Base-by-base conservation (phyloP, 2,113 vertebrate genomes). In the Phasianus colchicus region DNA sequence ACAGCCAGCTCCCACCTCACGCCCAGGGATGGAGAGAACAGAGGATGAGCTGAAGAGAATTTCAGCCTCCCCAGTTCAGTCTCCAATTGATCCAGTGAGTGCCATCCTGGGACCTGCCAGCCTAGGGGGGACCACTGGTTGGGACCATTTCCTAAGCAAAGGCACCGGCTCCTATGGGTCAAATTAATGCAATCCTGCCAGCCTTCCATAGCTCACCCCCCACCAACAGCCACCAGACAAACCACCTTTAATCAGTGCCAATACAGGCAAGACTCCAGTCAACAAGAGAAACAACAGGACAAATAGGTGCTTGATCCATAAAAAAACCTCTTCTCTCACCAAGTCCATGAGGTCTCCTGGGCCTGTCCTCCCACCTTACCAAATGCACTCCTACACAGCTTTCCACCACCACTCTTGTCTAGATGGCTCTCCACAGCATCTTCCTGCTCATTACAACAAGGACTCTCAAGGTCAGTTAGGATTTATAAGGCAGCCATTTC, bases 401-500 rank as follows among this genome's bases (percentile, higher is more conserved):
- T 70, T 58, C 91, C 75, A 81, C 54, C 80, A 29, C 81, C 19
- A 47, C 87, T 84, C 88, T 86, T 13, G 2, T 79, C 82, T 74
- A 79, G 63, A 82, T 36, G 69, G 78, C 24, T 90, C 88, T 92
- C 84, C 75, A 86, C 57, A 94, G 61, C 47, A 2, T 54, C 79
- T 47, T 93, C 77, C 86, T 86, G 73, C 94, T 91, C 94, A 84
- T 91, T 94, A 94, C 78, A 92, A 70, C 48, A 85, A 88, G 70
- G 88, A 95, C 74, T 95, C 60, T 75, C 92, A 96, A 96, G 95
- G 97, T 97, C 94, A 97, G 91, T 94, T 96, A 96, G 76, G 96
- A 96, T 96, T 96, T 96, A 95, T 93, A 97, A 96, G 79, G 92
- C 70, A 92, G 91, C 86, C 82, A 92, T 97, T 96, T 96, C 88